Base-by-base conservation (phyloP, 2,888 invertebrate genomes). In the Acronicta aceris region DNA sequence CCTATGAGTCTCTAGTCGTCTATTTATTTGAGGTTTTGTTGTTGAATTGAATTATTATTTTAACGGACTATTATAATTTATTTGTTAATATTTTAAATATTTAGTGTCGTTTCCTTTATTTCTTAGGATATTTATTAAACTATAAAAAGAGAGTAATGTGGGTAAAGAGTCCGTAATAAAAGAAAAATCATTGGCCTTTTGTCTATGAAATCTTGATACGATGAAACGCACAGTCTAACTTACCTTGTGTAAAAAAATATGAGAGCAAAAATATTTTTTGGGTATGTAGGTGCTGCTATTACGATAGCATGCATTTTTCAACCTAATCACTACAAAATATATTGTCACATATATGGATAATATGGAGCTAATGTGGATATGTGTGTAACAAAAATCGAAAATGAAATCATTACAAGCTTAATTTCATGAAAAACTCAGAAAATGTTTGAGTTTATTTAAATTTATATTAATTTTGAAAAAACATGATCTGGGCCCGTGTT, bases 361-460 rank as follows among this genome's bases (percentile, higher is more conserved):
- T 46, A 58, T 71, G 36, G 41, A 85, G 87, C 88, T 92, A 89
- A 90, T 90, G 82, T 91, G 88, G 82, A 88, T 91, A 91, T 92
- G 91, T 93, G 91, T 91, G 90, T 62, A 56, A 51, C 53, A 55
- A 53, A 59, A 54, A 54, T 52, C 67, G 64, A 48, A 49, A n/a
- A n/a, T n/a, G 42, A 54, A 63, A 43, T 45, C 60, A 62, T 65
- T 67, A 69, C 56, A 68, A 71, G 65, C 61, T 49, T 50, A 65
- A 45, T 36, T 13, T 36, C 1, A 5, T 13, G 13, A 36, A 36
- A 36, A 36, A 36, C 13, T 1, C 1, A 10, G 2, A 1, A 10
- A 30, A n/a, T n/a, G n/a, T n/a, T n/a, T n/a, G n/a, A n/a, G n/a
- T n/a, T n/a, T n/a, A n/a, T n/a, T n/a, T n/a, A n/a, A n/a, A n/a